phyloP scores from a whole-genome alignment of 2,888 invertebrate genomes.

The Atrina japonica region DNA sequence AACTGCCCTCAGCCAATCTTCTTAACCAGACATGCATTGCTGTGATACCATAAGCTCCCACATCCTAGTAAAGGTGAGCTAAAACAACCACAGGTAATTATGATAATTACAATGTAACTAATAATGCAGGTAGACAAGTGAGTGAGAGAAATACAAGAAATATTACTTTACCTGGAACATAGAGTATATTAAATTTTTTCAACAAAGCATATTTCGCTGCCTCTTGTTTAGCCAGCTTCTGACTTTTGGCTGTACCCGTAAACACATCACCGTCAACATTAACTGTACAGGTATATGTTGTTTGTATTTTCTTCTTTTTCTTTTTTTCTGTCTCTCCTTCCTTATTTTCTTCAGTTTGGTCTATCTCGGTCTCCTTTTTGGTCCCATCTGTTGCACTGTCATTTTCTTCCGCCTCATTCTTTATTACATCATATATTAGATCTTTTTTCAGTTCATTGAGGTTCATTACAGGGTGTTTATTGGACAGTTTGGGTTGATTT shows the following conservation, averaged over 20 bases:
- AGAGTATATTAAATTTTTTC: constrained; percentile 33
- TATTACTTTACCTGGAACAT: constrained; percentile 39
- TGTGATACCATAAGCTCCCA: too few species aligned
- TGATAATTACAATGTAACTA: too few species aligned
- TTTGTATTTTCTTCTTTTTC: constrained; percentile 15
- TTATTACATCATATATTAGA: background rate
- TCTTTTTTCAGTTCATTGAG: constrained; percentile 29
- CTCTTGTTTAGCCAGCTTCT: constrained; percentile 31
- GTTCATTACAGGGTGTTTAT: constrained; percentile 35
- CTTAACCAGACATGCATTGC: too few species aligned
- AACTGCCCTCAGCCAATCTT: too few species aligned
- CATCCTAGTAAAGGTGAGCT: too few species aligned
- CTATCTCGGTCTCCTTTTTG: background rate
- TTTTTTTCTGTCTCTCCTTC: background rate
- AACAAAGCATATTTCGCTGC: constrained; percentile 32
- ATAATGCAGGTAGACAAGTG: too few species aligned
- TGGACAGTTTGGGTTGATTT: constrained; percentile 25
- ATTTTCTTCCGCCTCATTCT: background rate
- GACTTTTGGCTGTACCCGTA: constrained; percentile 18
- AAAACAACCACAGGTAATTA: too few species aligned
- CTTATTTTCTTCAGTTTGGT: background rate
- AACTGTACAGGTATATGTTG: constrained; percentile 19
- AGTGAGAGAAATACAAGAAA: too few species aligned
- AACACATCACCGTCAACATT: constrained; percentile 27
- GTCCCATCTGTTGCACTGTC: background rate